phyloP scores from a whole-genome alignment of 2,888 invertebrate species.

The Nomada ferruginata region DNA sequence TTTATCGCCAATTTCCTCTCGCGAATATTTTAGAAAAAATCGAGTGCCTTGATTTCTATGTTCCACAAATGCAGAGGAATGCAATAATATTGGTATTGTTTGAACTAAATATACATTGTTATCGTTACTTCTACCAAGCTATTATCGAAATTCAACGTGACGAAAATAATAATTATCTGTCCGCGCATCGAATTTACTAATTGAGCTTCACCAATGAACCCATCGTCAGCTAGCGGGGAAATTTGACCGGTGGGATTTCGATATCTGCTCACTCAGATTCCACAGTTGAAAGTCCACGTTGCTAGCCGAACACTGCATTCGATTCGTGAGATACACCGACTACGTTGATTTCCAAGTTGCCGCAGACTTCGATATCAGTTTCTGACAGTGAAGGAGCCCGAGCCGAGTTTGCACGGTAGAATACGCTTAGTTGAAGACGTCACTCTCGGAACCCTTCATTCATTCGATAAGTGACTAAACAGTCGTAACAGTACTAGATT shows the following conservation, averaged over 20 bases:
- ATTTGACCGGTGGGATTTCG: conserved; percentile 36
- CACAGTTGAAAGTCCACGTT: conserved; percentile 28
- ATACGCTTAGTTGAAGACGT: conserved; percentile 22
- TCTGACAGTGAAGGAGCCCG: conserved; percentile 33
- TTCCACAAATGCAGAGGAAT: not conserved
- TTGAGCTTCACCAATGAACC: conserved; percentile 49
- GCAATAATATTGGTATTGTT: too few species aligned
- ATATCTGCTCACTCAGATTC: conserved; percentile 20
- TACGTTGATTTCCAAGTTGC: conserved; percentile 52
- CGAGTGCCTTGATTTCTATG: too few species aligned
- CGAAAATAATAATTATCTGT: conserved; percentile 23
- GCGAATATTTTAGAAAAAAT: conserved; percentile 27
- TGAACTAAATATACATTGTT: too few species aligned
- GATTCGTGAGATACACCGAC: conserved; percentile 34
- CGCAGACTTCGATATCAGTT: conserved; percentile 54
- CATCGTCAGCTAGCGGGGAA: conserved; percentile 34
- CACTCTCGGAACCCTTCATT: conserved; percentile 11
- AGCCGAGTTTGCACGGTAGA: conserved; percentile 1
- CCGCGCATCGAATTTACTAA: conserved; percentile 53
- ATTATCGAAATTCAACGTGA: not conserved
- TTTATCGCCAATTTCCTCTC: conserved; percentile 58
- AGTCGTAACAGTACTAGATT: conserved; percentile 11
- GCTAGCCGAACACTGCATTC: conserved; percentile 38
- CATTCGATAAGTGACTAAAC: conserved; percentile 36
- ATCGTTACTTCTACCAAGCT: too few species aligned